These are phyloP conservation scores for Serranus cabrilla DNA, from an alignment of 2,797 vertebrate genomes.

Conservation along the genomic window DNA sequence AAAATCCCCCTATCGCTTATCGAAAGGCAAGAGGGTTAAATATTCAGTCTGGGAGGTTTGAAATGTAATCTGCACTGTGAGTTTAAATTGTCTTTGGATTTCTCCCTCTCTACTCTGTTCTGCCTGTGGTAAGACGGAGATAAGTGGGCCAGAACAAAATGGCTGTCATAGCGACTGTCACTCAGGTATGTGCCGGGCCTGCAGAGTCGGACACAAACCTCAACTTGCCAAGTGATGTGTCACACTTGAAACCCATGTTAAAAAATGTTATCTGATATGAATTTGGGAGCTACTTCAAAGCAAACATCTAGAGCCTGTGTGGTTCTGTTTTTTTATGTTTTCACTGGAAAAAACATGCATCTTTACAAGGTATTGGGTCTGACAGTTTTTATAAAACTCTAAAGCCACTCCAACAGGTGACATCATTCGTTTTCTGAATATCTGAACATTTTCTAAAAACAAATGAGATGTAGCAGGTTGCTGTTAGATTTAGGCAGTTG, in stretches of 20 bases:
- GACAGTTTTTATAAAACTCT: constrained; percentile 6
- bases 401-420: neutral
- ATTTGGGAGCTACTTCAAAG: constrained; percentile 28
- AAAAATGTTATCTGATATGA: neutral
- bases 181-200: constrained; percentile 64
- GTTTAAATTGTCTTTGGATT: constrained; percentile 82
- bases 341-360: neutral
- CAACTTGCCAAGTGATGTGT: constrained; percentile 10
- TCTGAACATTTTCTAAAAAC: too few species aligned
- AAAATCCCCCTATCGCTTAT: constrained; percentile 79
- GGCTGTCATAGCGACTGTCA: constrained; percentile 76
- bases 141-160: constrained; percentile 79
- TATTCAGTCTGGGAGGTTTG: constrained; percentile 82
- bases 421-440: neutral
- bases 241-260: constrained; percentile 5
- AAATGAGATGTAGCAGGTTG: too few species aligned
- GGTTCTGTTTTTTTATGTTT: constrained; percentile 8
- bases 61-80: constrained; percentile 79
- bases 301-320: neutral
- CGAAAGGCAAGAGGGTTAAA: constrained; percentile 76
- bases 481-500: too few species aligned
- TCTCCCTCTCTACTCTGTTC: constrained; percentile 62
- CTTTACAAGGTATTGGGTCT: constrained; percentile 1
- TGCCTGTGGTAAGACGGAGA: constrained; percentile 74
- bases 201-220: constrained; percentile 37